Conservation (phyloP, 2,888 invertebrate genomes). For the Melitaea athalia region DNA sequence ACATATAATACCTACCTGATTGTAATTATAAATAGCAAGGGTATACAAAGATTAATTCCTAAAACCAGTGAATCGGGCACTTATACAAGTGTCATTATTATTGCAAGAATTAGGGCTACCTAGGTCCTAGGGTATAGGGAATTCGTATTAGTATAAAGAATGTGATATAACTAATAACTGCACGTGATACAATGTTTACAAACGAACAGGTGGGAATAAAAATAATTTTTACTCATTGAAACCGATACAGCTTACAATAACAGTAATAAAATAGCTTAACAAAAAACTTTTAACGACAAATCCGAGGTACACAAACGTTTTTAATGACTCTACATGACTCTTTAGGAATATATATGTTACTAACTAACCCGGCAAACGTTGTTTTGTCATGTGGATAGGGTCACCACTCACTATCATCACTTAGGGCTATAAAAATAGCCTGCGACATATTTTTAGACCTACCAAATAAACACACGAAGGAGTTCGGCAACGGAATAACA, state of each 20-base stretch:
- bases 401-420: no score
- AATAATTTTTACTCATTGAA: background rate
- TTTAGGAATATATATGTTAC: slow-evolving; percentile 35
- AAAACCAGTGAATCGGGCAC: no score
- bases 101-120: background rate
- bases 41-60: no score
- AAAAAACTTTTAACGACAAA: slow-evolving; percentile 19
- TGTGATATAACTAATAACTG: background rate
- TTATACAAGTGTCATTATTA: no score
- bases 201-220: background rate
- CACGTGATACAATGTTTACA: background rate
- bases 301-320: slow-evolving; percentile 28
- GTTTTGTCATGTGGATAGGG: no score
- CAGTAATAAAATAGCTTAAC: slow-evolving; percentile 40
- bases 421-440: slow-evolving; percentile 2
- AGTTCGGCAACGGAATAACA: no score
- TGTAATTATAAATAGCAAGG: no score
- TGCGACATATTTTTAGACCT: no score
- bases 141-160: background rate
- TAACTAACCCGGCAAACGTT: slow-evolving; percentile 12
- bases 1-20: no score
- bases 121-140: no score
- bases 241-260: background rate
- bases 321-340: slow-evolving; percentile 23
- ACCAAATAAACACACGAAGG: no score